Evolutionary conservation across 2,797 vertebrate species (phyloP).

Genomic region (Alcedo atthis): DNA sequence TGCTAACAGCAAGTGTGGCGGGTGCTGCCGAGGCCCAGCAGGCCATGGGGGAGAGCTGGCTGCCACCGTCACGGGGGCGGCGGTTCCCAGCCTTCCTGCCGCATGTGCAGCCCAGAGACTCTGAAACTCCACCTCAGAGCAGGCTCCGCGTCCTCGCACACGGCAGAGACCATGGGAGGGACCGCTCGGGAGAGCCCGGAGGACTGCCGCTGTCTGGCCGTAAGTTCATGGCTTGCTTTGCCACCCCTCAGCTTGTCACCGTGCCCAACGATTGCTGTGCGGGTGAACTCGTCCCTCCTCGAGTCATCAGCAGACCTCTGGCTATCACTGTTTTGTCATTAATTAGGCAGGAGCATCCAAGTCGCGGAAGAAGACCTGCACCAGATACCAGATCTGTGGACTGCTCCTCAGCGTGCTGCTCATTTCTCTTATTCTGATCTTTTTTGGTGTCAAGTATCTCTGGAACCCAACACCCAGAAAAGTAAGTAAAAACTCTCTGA

Average conservation of each 20-base stretch:
- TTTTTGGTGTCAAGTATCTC: constrained; percentile 86
- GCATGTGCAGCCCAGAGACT: constrained; percentile 53
- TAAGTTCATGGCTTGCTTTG: constrained; percentile 60
- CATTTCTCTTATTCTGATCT: constrained; percentile 81
- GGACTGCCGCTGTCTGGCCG: constrained; percentile 72
- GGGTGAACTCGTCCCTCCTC: rapidly evolving
- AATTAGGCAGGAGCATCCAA: constrained; percentile 86
- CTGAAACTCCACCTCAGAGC: constrained; percentile 68
- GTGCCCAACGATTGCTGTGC: rapidly evolving
- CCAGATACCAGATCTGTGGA: constrained; percentile 82
- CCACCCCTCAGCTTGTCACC: background rate
- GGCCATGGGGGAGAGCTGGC: background rate
- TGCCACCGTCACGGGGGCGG: background rate
- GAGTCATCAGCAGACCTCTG: background rate
- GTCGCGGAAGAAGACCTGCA: constrained; percentile 76
- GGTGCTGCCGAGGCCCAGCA: background rate
- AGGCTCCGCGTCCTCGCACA: background rate
- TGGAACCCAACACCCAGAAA: constrained; percentile 85
- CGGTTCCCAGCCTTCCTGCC: constrained; percentile 10
- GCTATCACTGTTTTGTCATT: background rate
- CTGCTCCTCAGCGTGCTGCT: constrained; percentile 81
- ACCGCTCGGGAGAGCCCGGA: constrained; percentile 61
- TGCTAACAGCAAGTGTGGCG: background rate
- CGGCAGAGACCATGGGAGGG: constrained; percentile 70
- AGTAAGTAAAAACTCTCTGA: constrained; percentile 79